Conservation (phyloP, 2,113 vertebrate genomes). For the Nasalis larvatus region DNA sequence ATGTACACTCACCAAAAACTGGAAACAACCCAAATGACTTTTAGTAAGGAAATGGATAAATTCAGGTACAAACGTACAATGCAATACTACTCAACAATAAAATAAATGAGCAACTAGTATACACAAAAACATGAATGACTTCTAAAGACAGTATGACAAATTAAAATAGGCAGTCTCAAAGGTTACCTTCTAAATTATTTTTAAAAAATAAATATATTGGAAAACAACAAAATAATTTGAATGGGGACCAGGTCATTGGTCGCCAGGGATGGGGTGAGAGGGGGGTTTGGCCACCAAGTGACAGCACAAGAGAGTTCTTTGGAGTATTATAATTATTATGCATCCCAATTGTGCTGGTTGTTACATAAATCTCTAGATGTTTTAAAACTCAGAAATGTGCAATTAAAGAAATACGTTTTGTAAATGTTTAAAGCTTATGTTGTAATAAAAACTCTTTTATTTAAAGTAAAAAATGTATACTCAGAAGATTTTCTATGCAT, state of each 20-base stretch:
- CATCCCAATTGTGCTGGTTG: not conserved
- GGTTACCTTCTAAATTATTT: not conserved
- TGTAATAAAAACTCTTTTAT: constrained; percentile 6
- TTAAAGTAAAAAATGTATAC: constrained; percentile 32
- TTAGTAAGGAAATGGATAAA: not conserved
- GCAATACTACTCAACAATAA: not conserved
- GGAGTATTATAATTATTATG: not conserved
- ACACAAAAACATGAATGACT: not conserved
- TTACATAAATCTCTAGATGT: not conserved
- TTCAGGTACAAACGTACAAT: not conserved
- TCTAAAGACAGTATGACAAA: not conserved
- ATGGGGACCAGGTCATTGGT: not conserved
- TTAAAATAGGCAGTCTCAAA: not conserved
- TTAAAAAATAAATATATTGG: not conserved
- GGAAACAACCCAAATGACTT: not conserved
- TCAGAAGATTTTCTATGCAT: not conserved
- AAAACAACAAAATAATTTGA: not conserved
- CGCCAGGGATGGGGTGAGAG: not conserved
- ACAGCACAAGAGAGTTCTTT: not conserved
- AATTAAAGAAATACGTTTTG: not conserved
- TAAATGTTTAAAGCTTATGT: not conserved
- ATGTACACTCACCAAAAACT: not conserved
- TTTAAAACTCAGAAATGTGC: not conserved
- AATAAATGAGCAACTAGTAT: not conserved
- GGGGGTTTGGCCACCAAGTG: not conserved